phyloP scores from a whole-genome alignment of 2,113 vertebrate genomes.

The Turnix velox region DNA sequence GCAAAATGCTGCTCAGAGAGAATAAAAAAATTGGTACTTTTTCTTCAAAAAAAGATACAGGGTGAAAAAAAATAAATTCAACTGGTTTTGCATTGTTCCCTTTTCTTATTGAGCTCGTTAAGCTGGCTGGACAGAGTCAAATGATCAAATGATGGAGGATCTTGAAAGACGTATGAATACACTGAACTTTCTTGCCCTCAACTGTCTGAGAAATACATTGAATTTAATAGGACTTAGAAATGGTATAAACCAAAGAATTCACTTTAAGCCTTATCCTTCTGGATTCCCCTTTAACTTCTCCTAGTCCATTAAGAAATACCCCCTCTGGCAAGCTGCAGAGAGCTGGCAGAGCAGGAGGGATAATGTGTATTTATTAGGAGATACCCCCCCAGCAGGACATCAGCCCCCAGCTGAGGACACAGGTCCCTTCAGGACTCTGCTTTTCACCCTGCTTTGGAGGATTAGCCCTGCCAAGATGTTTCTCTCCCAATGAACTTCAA shows the following conservation, averaged over 20 bases:
- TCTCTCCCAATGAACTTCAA: background rate
- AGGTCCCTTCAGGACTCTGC: background rate
- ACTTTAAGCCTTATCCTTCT: constrained; percentile 34
- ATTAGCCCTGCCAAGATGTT: background rate
- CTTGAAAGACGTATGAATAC: constrained; percentile 26
- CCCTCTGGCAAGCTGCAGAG: constrained; percentile 34
- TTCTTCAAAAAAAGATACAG: background rate
- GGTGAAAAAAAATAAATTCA: background rate
- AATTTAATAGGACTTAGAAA: constrained; percentile 62
- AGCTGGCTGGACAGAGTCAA: constrained; percentile 25
- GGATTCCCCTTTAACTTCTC: constrained; percentile 40
- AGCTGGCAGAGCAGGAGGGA: constrained; percentile 2
- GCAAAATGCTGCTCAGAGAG: background rate
- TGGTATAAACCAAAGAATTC: constrained; percentile 50
- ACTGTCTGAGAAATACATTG: constrained; percentile 30
- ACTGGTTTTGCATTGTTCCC: constrained; percentile 5
- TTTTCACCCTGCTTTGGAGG: background rate
- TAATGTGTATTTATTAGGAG: constrained; percentile 13
- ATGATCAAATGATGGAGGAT: constrained; percentile 44
- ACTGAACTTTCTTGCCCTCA: constrained; percentile 43
- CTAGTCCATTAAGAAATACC: constrained; percentile 51
- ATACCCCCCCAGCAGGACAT: background rate
- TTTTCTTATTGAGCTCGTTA: constrained; percentile 59
- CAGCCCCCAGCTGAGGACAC: background rate
- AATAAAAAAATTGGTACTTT: background rate